These are phyloP conservation scores for Oxyura jamaicensis DNA, from an alignment of 2,113 vertebrate genomes.

Conservation along the genomic window DNA sequence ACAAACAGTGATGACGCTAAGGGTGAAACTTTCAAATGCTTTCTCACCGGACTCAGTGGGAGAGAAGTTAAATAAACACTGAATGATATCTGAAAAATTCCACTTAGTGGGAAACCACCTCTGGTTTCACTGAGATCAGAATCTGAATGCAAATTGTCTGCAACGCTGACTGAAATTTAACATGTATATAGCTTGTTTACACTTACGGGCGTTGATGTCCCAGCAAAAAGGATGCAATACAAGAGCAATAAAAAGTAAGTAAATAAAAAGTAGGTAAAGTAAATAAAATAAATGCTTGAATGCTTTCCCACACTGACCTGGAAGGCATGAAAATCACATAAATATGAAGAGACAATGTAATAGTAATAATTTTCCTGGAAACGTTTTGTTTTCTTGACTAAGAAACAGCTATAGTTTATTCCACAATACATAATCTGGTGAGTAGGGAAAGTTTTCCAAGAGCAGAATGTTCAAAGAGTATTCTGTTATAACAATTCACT, in stretches of 20 bases:
- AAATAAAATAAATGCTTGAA: no score
- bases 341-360: background rate
- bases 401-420: background rate
- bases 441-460: background rate
- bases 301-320: conserved; percentile 9
- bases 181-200: background rate
- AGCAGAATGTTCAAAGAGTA: background rate
- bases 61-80: conserved; percentile 22
- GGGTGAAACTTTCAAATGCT: background rate
- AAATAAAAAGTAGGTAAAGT: conserved; percentile 3
- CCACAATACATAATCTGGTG: background rate
- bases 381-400: background rate
- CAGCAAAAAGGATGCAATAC: background rate
- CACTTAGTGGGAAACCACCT: background rate
- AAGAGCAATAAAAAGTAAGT: conserved; percentile 28
- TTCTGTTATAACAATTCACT: background rate
- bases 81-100: background rate
- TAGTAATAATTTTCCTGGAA: background rate
- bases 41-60: background rate
- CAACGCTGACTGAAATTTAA: background rate
- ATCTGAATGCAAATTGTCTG: background rate
- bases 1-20: background rate
- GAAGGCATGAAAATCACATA: background rate
- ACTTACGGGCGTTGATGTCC: background rate
- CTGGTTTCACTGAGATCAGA: background rate